Base-by-base conservation (phyloP, 2,113 vertebrate species). In the Mungos mungo region DNA sequence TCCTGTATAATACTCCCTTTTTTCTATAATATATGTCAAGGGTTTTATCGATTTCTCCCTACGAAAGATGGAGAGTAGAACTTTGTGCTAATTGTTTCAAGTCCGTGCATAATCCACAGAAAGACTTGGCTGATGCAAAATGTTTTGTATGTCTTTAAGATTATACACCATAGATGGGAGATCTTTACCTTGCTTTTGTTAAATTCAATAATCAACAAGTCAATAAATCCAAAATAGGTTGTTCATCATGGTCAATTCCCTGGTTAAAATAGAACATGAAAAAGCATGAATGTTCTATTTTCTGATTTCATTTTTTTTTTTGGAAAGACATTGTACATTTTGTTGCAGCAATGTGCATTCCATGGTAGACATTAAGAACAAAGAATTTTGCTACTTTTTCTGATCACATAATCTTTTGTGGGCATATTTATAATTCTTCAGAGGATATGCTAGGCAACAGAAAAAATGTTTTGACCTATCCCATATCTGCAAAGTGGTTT, bases 1-100 rank as follows among this genome's bases (percentile, higher is more conserved):
- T 97, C 93, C 87, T 89, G 45, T 97, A 74, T 95, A 98, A 89
- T 97, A 98, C 96, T 98, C 98, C 97, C 90, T 97, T 98, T 98
- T 91, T 80, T 11, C 69, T 94, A 71, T 90, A 96, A 97, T 90
- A 86, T 45, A 89, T 96, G 97, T 95, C 60, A 97, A 98, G 98
- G 21, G 31, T 94, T 98, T 97, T 97, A 98, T 98, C 97, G 97
- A 98, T 98, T 95, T 86, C 1, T 41, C 25, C 60, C 0, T 60
- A 89, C 52, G 96, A 71, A 95, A 90, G 82, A 93, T 27, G 35
- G 96, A 96, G 68, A 97, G 74, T 79, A 97, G 87, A 94, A 81
- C 27, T 41, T 66, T 97, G 95, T 79, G 84, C 65, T 98, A 96
- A 96, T 50, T 57, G 80, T 27, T 88, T 97, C 97, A 98, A 98